A percentile compares a stretch with the other conserved stretches of the same genome.
These are phyloP conservation scores for Melanerpes aurifrons DNA, from an alignment of 2,113 vertebrate genomes.

Conservation along the genomic window DNA sequence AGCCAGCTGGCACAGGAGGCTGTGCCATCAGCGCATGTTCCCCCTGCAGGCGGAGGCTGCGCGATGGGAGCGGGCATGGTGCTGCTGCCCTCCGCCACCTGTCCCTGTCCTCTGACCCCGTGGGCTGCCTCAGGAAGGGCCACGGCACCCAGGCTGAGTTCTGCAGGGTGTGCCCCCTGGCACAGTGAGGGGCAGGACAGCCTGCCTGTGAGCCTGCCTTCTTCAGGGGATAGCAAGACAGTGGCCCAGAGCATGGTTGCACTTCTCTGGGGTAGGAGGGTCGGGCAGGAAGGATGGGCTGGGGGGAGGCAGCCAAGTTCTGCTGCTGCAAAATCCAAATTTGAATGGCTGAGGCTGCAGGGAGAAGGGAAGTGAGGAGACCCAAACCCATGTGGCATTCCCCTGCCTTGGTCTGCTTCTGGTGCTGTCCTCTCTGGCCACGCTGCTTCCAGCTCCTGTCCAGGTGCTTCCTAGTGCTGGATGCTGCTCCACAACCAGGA, in stretches of 20 bases:
- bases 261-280: background rate
- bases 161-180: background rate
- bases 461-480: background rate
- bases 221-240: fast-evolving
- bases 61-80: fast-evolving
- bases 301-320: background rate
- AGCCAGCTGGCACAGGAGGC: background rate
- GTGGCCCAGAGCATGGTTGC: background rate
- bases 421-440: background rate
- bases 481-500: background rate
- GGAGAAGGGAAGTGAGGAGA: background rate
- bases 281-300: background rate
- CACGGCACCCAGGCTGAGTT: background rate
- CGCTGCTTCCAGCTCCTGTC: background rate
- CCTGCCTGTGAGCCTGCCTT: background rate
- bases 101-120: background rate
- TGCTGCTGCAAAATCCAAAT: background rate
- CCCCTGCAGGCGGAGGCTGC: fast-evolving
- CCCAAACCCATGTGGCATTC: background rate
- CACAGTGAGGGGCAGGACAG: background rate
- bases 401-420: background rate
- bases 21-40: background rate
- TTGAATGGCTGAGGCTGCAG: background rate
- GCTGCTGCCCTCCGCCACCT: background rate
- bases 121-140: background rate